These are phyloP conservation scores for Nothura maculosa DNA, from an alignment of 2,797 vertebrate genomes.

Conservation along the genomic window DNA sequence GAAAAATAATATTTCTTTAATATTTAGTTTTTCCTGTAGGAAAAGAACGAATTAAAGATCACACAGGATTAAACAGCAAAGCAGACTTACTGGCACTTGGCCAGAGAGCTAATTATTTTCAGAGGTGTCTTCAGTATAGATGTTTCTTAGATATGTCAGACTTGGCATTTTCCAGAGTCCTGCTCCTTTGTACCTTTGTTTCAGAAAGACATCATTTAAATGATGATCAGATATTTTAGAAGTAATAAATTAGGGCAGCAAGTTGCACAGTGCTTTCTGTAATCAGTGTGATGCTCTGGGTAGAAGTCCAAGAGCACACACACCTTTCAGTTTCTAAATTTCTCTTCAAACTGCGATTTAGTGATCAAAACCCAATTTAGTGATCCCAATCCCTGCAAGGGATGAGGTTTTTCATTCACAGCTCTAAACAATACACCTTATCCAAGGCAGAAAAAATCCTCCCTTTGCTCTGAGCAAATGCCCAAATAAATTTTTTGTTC, in stretches of 20 bases:
- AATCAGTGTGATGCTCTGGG: background rate
- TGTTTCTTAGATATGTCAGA: background rate
- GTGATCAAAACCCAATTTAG: background rate
- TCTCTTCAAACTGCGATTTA: slow-evolving; percentile 8
- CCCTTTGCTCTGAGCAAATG: background rate
- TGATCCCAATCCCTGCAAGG: background rate
- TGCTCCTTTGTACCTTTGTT: background rate
- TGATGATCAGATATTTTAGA: background rate
- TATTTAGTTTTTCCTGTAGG: background rate
- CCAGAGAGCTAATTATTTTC: background rate
- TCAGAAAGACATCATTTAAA: background rate
- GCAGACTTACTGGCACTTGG: background rate
- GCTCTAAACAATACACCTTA: background rate
- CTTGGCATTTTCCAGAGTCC: background rate
- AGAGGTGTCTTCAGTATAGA: background rate
- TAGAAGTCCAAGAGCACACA: background rate
- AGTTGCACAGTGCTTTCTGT: background rate
- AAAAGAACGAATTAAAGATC: background rate
- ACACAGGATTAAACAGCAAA: background rate
- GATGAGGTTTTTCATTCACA: background rate
- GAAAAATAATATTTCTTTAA: background rate
- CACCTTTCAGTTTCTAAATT: background rate
- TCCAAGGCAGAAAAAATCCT: background rate
- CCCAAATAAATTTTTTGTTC: background rate
- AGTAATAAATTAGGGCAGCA: background rate